Evolutionary conservation across 2,888 invertebrate genomes (phyloP).

Genomic region (Epinotia demarniana): DNA sequence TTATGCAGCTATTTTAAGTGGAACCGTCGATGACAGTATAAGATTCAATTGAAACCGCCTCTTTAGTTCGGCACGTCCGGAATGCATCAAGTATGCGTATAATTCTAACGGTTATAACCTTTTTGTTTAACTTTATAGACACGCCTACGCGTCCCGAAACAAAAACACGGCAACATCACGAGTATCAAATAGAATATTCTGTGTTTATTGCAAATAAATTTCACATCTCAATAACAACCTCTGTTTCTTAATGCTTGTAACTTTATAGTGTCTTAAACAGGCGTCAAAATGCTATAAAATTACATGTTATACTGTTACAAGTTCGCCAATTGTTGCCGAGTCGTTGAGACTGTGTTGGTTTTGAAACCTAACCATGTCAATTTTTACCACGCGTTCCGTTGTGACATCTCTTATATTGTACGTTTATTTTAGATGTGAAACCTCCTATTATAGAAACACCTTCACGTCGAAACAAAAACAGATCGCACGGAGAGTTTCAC

Average conservation of each 20-base stretch:
- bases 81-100: slow-evolving; percentile 7
- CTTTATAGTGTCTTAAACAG: not conserved
- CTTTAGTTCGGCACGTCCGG: slow-evolving; percentile 47
- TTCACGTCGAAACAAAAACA: slow-evolving; percentile 70
- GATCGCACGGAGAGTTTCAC: slow-evolving; percentile 69
- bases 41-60: slow-evolving; percentile 20
- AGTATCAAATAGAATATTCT: not conserved
- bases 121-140: not conserved
- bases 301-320: not conserved
- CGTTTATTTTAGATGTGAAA: slow-evolving; percentile 51
- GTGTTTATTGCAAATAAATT: not conserved
- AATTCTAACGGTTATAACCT: not conserved
- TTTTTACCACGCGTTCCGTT: not conserved
- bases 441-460: slow-evolving; percentile 67
- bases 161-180: slow-evolving; percentile 2
- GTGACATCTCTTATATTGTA: slow-evolving; percentile 58
- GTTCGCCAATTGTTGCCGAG: not conserved
- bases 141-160: slow-evolving; percentile 10
- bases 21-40: slow-evolving; percentile 61
- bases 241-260: not conserved
- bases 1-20: slow-evolving; percentile 57
- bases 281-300: not conserved
- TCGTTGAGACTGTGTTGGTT: slow-evolving; percentile 1
- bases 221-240: slow-evolving; percentile 5
- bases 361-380: not conserved